These are phyloP conservation scores for Nanger granti DNA, from an alignment of 2,113 vertebrate genomes.

Conservation along the genomic window DNA sequence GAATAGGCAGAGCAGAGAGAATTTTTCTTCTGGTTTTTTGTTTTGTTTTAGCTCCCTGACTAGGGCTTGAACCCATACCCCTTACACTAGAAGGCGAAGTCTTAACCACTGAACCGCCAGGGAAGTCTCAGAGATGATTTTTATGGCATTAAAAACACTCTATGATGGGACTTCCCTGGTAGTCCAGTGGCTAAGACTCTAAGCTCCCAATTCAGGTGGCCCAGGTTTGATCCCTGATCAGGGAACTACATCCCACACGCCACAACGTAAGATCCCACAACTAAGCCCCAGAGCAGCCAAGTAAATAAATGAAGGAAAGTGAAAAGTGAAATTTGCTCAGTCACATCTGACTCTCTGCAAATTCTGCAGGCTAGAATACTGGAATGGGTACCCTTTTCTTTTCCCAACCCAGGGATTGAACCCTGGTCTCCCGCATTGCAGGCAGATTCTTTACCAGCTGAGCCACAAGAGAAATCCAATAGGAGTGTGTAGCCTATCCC, in stretches of 20 bases:
- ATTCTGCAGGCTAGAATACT: background rate
- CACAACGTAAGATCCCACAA: background rate
- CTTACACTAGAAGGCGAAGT: background rate
- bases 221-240: background rate
- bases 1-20: background rate
- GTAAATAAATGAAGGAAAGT: background rate
- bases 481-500: background rate
- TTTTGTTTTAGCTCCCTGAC: background rate
- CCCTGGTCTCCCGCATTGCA: fast-evolving
- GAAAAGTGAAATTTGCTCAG: background rate
- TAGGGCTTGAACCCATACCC: background rate
- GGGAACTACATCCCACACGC: background rate
- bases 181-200: background rate
- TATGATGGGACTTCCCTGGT: background rate
- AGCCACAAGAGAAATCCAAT: background rate
- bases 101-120: background rate
- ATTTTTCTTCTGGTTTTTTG: background rate
- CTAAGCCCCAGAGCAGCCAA: background rate
- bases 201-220: background rate
- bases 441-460: background rate
- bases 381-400: background rate
- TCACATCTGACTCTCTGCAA: background rate
- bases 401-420: background rate
- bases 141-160: background rate
- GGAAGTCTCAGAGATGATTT: background rate